Conservation (phyloP, 2,888 invertebrate species). For the Drosophila mulleri region DNA sequence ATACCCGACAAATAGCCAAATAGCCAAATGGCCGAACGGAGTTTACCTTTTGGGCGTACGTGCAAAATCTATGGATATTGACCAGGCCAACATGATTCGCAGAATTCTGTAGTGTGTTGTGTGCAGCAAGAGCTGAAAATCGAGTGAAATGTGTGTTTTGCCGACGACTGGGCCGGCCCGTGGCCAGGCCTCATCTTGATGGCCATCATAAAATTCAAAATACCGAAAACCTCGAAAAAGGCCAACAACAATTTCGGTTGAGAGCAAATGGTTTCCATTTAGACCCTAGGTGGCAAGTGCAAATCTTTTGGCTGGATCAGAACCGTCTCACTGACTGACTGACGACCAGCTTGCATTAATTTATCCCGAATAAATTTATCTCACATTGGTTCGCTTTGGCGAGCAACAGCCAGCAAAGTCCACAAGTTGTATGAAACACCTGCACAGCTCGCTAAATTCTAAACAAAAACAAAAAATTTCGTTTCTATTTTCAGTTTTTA, state of each 20-base stretch:
- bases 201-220: slow-evolving; percentile 64
- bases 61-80: slow-evolving; percentile 52
- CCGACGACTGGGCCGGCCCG: slow-evolving; percentile 12
- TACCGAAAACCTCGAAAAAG: slow-evolving; percentile 29
- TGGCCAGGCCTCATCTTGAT: slow-evolving; percentile 45
- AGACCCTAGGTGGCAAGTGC: slow-evolving; percentile 68
- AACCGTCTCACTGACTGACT: slow-evolving; percentile 46
- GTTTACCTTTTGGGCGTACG: slow-evolving; percentile 46
- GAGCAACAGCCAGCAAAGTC: slow-evolving; percentile 21
- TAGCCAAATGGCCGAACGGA: slow-evolving; percentile 21
- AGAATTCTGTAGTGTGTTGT: slow-evolving; percentile 41
- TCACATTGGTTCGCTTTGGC: slow-evolving; percentile 26
- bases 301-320: slow-evolving; percentile 62
- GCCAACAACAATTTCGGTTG: slow-evolving; percentile 9
- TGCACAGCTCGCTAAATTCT: slow-evolving; percentile 51
- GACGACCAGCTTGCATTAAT: slow-evolving; percentile 52
- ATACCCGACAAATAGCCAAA: slow-evolving; percentile 40
- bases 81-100: slow-evolving; percentile 60
- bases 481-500: slow-evolving; percentile 41
- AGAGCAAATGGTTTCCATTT: slow-evolving; percentile 66
- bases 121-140: slow-evolving; percentile 12
- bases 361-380: slow-evolving; percentile 42
- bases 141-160: slow-evolving; percentile 19
- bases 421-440: slow-evolving; percentile 69
- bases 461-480: slow-evolving; percentile 48